phyloP scores from a whole-genome alignment of 1,140 invertebrate genomes.

The Philopotamus ludificatus region DNA sequence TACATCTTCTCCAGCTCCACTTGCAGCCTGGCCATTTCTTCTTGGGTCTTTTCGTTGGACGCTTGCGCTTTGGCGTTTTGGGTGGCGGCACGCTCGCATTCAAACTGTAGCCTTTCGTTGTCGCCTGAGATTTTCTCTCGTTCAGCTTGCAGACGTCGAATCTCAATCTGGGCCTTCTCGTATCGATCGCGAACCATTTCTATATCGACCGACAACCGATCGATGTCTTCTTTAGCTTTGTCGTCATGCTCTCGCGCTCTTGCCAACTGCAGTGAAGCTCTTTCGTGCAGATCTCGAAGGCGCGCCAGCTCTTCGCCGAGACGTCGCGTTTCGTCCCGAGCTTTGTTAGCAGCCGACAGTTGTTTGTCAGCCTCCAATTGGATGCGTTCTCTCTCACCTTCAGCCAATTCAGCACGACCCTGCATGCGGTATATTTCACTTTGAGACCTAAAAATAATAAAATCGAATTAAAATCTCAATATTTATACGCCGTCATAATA shows the following conservation, averaged over 20 bases:
- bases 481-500: background rate
- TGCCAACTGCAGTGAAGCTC: constrained; percentile 77
- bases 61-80: constrained; percentile 80
- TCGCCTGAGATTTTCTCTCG: constrained; percentile 83
- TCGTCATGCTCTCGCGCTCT: constrained; percentile 88
- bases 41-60: constrained; percentile 83
- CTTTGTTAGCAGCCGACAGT: constrained; percentile 72
- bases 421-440: constrained; percentile 85
- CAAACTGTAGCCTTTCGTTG: constrained; percentile 80
- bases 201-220: constrained; percentile 73
- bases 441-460: constrained; percentile 66
- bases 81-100: constrained; percentile 78
- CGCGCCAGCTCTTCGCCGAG: constrained; percentile 80
- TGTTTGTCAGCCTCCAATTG: constrained; percentile 86
- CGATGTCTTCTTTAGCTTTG: constrained; percentile 85
- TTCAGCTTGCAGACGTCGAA: constrained; percentile 77
- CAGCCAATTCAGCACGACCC: constrained; percentile 80
- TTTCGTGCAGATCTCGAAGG: constrained; percentile 84
- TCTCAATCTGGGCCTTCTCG: constrained; percentile 83
- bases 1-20: constrained; percentile 88
- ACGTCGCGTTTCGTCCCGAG: constrained; percentile 82
- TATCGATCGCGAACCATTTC: constrained; percentile 87
- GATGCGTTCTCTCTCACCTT: constrained; percentile 81
- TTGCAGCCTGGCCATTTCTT: constrained; percentile 81
- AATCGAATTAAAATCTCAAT: background rate